A percentile compares a stretch with the other conserved stretches of the same genome.
Conservation (phyloP, 2,113 vertebrate genomes). For the Neolamprologus brichardi region DNA sequence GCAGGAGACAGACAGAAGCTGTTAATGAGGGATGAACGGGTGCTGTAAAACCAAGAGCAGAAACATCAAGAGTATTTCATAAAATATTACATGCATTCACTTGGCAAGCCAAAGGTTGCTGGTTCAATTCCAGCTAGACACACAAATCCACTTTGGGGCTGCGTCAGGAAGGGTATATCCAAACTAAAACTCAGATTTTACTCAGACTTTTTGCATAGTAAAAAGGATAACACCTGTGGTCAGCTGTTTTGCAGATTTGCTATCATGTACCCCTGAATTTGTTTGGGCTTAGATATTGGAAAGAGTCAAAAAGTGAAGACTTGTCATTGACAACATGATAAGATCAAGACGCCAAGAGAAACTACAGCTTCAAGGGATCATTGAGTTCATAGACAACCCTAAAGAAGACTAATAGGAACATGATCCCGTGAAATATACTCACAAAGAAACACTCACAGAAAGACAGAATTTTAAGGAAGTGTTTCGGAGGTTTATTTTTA, state of each 20-base stretch:
- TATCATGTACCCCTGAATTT: too few relatives aligned
- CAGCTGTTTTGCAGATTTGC: neutral
- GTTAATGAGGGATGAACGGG: neutral
- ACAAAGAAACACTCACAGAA: neutral
- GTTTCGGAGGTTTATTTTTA: neutral
- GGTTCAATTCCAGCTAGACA: neutral
- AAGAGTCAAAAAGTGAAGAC: neutral
- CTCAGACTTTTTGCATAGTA: accelerated
- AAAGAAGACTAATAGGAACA: neutral
- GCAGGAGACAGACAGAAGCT: neutral
- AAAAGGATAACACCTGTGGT: neutral
- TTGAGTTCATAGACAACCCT: neutral
- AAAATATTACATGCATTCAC: neutral
- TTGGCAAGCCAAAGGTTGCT: neutral
- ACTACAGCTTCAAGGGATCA: neutral
- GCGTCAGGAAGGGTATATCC: neutral
- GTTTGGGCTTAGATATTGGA: neutral
- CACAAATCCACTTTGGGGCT: neutral
- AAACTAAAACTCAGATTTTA: accelerated
- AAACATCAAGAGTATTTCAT: neutral
- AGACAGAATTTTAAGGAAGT: neutral
- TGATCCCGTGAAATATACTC: neutral
- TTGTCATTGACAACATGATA: neutral
- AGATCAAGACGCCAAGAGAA: accelerated
- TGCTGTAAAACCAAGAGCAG: neutral